Conservation (phyloP, 2,797 vertebrate species). For the Helarctos malayanus region DNA sequence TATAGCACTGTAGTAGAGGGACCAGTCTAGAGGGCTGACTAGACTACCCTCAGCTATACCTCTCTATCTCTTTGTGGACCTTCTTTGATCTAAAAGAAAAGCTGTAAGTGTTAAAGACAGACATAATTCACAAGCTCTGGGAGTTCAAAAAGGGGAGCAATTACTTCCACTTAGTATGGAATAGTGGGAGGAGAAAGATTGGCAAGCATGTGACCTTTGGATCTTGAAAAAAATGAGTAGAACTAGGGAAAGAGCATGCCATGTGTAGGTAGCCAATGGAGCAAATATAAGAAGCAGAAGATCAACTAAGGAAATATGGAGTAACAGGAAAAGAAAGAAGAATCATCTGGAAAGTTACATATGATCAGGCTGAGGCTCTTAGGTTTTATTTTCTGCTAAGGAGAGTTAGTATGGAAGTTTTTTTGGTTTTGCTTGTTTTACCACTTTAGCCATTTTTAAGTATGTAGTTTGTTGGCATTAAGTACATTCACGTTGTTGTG, state of each 20-base stretch:
- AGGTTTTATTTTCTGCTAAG: slow-evolving; percentile 9
- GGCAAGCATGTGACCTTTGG: slow-evolving; percentile 31
- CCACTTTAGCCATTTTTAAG: slow-evolving; percentile 5
- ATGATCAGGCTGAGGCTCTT: neutral
- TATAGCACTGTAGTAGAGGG: neutral
- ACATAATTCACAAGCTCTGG: neutral
- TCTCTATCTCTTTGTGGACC: neutral
- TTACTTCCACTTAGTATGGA: slow-evolving; percentile 39
- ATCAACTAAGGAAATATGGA: neutral
- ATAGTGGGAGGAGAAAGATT: slow-evolving; percentile 13
- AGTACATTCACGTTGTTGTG: neutral
- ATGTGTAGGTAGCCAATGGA: neutral
- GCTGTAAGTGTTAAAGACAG: neutral
- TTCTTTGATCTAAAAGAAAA: slow-evolving; percentile 56
- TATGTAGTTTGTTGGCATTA: neutral
- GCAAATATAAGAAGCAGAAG: neutral
- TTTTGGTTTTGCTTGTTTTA: slow-evolving; percentile 26
- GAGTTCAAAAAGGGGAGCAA: neutral
- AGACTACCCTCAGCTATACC: neutral
- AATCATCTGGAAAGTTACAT: slow-evolving; percentile 17
- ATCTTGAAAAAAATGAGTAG: slow-evolving; percentile 40
- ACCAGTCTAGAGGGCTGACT: neutral
- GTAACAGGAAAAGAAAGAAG: neutral
- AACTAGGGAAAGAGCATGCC: neutral
- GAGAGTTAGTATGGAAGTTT: neutral